Base-by-base conservation (phyloP, 2,888 invertebrate genomes). In the Zootermopsis nevadensis region DNA sequence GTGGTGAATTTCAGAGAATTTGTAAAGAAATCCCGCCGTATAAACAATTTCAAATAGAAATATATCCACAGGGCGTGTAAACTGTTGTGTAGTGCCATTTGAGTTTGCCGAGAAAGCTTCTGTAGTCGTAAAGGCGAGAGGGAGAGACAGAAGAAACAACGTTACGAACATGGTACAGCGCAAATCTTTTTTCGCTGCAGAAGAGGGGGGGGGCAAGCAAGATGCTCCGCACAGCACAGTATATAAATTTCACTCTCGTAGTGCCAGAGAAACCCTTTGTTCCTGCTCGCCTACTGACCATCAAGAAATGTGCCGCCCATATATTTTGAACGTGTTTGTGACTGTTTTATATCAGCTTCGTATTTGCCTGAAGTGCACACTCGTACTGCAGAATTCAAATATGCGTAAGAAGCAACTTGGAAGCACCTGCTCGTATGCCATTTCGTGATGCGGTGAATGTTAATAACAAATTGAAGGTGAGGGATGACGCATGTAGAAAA, bases 101-200 rank as follows among this genome's bases (percentile, higher is more conserved):
- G n/a, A n/a, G 60, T 60, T 60, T 60, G 60, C 27, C 60, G 15
- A 27, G 60, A 27, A 60, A 60, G n/a, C 27, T n/a, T 60, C 60
- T 60, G 27, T n/a, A 60, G 60, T 60, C 60, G 60, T 60, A 60
- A 60, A 60, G 60, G 60, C 60, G 60, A 60, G 60, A 60, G 60
- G n/a, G n/a, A n/a, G 60, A 27, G 27, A n/a, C n/a, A n/a, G n/a
- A 60, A 60, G 60, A 2, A 60, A 60, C 60, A n/a, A n/a, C 12
- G 27, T 27, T 60, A 60, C 60, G n/a, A n/a, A 60, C 60, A 60
- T 60, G 60, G n/a, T 8, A 60, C 60, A n/a, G 60, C n/a, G 60
- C 60, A 60, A 60, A 27, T 60, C 60, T 60, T 15, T 53, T 53
- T 10, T 24, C 27, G 60, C n/a, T n/a, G 27, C n/a, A 60, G 60